phyloP scores from a whole-genome alignment of 2,888 invertebrate genomes.

The Eurytoma californica region DNA sequence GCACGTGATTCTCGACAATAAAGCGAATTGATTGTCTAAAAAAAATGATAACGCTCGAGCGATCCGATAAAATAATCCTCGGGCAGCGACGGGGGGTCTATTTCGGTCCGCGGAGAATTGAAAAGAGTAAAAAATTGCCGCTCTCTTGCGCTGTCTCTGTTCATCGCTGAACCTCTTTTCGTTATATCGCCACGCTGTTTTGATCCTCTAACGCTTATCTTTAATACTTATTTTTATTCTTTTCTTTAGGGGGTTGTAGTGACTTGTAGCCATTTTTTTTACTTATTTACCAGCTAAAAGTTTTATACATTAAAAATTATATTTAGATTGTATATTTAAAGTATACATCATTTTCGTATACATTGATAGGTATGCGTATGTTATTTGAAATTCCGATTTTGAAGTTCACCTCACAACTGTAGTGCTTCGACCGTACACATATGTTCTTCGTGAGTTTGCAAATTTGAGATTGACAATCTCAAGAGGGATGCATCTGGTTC shows the following conservation, averaged over 20 bases:
- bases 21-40: conserved; percentile 48
- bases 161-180: not conserved
- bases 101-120: conserved; percentile 37
- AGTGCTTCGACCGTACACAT: no score
- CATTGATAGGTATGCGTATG: no score
- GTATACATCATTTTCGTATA: no score
- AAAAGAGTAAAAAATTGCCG: conserved; percentile 36
- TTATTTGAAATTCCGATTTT: no score
- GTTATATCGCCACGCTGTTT: not conserved
- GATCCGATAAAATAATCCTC: conserved; percentile 50
- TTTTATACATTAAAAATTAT: no score
- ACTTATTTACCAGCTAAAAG: no score
- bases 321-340: not conserved
- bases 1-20: conserved; percentile 45
- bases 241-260: not conserved
- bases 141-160: conserved; percentile 8
- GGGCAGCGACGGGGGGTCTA: conserved; percentile 26
- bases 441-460: no score
- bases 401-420: no score
- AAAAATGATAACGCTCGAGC: conserved; percentile 36
- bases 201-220: not conserved
- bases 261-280: not conserved
- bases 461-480: no score
- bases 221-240: not conserved
- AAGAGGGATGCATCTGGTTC: no score